phyloP scores from a whole-genome alignment of 2,888 invertebrate species.

The Nomada ruficornis region DNA sequence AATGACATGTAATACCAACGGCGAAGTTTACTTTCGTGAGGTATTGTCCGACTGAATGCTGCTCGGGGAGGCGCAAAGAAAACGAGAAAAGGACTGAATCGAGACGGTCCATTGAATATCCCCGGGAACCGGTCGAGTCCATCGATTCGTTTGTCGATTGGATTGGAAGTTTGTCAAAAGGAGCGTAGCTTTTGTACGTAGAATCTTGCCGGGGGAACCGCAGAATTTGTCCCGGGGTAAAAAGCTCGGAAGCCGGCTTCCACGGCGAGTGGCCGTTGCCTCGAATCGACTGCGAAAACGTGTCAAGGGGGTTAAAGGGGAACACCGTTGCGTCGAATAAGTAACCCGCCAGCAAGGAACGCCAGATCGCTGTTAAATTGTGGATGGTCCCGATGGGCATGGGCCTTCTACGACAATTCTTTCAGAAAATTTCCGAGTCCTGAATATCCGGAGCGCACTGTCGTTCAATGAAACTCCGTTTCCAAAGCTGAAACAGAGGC shows the following conservation, averaged over 20 bases:
- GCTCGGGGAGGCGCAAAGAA: constrained; percentile 18
- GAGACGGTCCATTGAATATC: constrained; percentile 47
- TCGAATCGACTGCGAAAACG: constrained; percentile 59
- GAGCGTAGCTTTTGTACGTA: constrained; percentile 53
- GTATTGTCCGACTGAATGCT: constrained; percentile 30
- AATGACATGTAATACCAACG: constrained; percentile 28
- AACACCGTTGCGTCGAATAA: constrained; percentile 58
- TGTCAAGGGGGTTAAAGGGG: constrained; percentile 69
- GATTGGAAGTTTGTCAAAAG: constrained; percentile 64
- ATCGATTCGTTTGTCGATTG: constrained; percentile 63
- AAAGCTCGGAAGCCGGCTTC: constrained; percentile 34
- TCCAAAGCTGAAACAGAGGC: constrained; percentile 6
- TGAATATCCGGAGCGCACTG: constrained; percentile 41
- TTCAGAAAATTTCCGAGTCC: constrained; percentile 51
- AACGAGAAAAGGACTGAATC: constrained; percentile 39
- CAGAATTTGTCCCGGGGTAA: constrained; percentile 55
- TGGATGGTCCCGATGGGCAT: constrained; percentile 61
- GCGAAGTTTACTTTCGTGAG: constrained; percentile 34
- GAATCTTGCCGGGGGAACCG: constrained; percentile 48
- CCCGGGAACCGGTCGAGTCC: constrained; percentile 27
- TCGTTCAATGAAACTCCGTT: constrained; percentile 54
- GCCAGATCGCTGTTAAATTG: constrained; percentile 67
- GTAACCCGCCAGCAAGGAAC: constrained; percentile 51
- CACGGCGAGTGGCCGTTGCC: constrained; percentile 46
- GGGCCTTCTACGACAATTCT: constrained; percentile 40